phyloP scores from a whole-genome alignment of 2,113 vertebrate species.

The Corydoras sp. region DNA sequence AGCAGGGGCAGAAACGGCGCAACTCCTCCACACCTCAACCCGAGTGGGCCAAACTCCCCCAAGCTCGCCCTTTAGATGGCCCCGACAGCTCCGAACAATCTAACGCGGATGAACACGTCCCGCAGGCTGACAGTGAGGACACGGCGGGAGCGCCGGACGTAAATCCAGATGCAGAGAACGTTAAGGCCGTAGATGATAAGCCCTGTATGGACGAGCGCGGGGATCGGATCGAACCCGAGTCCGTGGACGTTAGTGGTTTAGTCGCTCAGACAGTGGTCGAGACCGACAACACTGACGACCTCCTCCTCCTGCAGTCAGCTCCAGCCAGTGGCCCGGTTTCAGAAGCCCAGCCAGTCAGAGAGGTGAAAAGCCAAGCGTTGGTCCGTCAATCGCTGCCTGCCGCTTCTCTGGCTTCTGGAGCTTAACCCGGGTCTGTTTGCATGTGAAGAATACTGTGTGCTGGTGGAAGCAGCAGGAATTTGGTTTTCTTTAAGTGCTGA shows the following conservation, averaged over 20 bases:
- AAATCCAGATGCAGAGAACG: slow-evolving; percentile 5
- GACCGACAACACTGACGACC: slow-evolving; percentile 8
- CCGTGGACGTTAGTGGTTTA: not conserved
- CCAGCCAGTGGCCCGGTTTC: slow-evolving; percentile 29
- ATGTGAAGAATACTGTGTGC: slow-evolving; percentile 12
- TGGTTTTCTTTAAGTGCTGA: slow-evolving; percentile 19
- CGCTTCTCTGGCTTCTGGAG: slow-evolving; percentile 27
- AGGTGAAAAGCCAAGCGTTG: slow-evolving; percentile 67
- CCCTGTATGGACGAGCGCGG: slow-evolving; percentile 6
- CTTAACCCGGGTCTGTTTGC: slow-evolving; percentile 28
- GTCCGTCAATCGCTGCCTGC: slow-evolving; percentile 22
- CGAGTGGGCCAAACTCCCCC: slow-evolving; percentile 32
- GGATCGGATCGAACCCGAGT: slow-evolving; percentile 2
- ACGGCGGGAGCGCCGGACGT: not conserved
- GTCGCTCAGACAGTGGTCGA: not conserved
- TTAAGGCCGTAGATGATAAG: slow-evolving; percentile 6
- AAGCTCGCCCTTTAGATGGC: slow-evolving; percentile 20
- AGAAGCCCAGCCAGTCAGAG: slow-evolving; percentile 66
- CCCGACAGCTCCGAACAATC: not conserved
- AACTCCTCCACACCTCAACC: slow-evolving; percentile 20
- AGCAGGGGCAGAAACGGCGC: slow-evolving; percentile 57
- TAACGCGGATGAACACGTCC: slow-evolving; percentile 1
- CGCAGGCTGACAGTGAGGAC: slow-evolving; percentile 1
- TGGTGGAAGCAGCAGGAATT: slow-evolving; percentile 20
- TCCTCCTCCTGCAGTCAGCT: slow-evolving; percentile 14